Conservation (phyloP, 2,113 vertebrate species). For the Tetrax tetrax region DNA sequence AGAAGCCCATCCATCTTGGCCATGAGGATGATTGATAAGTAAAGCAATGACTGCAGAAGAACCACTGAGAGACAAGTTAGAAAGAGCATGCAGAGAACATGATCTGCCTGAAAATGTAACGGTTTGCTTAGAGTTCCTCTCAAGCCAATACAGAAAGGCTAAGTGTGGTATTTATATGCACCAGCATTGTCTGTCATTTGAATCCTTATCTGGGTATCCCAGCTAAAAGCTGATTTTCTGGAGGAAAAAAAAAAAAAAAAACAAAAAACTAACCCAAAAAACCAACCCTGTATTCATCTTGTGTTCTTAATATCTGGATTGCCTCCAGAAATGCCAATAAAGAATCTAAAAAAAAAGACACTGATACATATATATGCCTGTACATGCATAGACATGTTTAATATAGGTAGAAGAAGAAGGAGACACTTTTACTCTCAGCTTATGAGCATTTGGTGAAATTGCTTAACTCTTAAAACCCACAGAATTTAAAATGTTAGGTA, state of each 20-base stretch:
- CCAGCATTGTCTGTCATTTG: not conserved
- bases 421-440: not conserved
- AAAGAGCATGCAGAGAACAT: not conserved
- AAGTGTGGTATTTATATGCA: not conserved
- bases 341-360: not conserved
- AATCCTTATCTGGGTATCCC: not conserved
- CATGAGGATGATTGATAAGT: not conserved
- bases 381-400: not conserved
- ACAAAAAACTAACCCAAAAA: not conserved
- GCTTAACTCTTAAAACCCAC: not conserved
- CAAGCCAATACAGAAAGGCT: not conserved
- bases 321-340: not conserved
- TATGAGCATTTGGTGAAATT: not conserved
- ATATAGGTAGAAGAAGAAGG: not conserved
- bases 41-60: not conserved
- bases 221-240: not conserved
- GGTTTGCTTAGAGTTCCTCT: not conserved
- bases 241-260: not conserved
- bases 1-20: not conserved
- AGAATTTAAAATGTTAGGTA: not conserved
- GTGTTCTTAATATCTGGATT: not conserved
- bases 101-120: not conserved
- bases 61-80: not conserved
- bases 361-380: too few species aligned
- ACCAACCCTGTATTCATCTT: not conserved